These are phyloP conservation scores for Notarius lentiginosus DNA, from an alignment of 2,113 vertebrate genomes.

Conservation along the genomic window DNA sequence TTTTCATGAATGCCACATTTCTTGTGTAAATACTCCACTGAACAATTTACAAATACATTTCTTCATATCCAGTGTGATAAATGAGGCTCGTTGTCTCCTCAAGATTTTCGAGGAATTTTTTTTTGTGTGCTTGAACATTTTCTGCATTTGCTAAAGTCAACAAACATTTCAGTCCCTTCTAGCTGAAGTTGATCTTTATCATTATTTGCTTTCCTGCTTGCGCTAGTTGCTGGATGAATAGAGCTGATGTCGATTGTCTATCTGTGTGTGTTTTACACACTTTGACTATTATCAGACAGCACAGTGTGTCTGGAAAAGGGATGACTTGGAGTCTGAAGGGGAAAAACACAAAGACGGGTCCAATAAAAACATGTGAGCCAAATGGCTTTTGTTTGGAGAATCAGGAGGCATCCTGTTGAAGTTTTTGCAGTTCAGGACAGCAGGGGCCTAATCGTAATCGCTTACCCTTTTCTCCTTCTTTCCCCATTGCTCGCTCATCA, in stretches of 20 bases:
- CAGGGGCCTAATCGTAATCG: slow-evolving; percentile 11
- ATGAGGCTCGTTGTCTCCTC: neutral
- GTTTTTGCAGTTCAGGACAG: slow-evolving; percentile 20
- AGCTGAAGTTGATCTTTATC: neutral
- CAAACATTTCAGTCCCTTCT: neutral
- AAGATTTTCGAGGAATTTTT: neutral
- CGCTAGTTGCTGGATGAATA: neutral
- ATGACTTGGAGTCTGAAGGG: slow-evolving; percentile 7
- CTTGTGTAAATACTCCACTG: neutral
- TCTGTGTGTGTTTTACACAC: slow-evolving; percentile 10
- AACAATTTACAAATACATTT: neutral
- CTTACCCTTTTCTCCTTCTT: neutral
- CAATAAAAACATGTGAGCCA: slow-evolving; percentile 43
- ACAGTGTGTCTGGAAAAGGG: slow-evolving; percentile 15
- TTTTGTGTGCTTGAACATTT: neutral
- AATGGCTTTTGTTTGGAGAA: slow-evolving; percentile 35
- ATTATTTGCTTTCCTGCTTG: neutral
- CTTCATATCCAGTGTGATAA: neutral
- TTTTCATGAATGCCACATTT: neutral
- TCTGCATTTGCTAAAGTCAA: neutral
- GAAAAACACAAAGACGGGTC: slow-evolving; percentile 11
- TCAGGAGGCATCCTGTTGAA: slow-evolving; percentile 40
- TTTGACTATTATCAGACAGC: slow-evolving; percentile 26
- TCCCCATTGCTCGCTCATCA: slow-evolving; percentile 13
- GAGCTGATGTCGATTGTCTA: slow-evolving; percentile 2